A percentile compares a stretch with the other conserved stretches of the same genome.
phyloP scores from a whole-genome alignment of 2,113 vertebrate species.

The Salvelinus fontinalis region DNA sequence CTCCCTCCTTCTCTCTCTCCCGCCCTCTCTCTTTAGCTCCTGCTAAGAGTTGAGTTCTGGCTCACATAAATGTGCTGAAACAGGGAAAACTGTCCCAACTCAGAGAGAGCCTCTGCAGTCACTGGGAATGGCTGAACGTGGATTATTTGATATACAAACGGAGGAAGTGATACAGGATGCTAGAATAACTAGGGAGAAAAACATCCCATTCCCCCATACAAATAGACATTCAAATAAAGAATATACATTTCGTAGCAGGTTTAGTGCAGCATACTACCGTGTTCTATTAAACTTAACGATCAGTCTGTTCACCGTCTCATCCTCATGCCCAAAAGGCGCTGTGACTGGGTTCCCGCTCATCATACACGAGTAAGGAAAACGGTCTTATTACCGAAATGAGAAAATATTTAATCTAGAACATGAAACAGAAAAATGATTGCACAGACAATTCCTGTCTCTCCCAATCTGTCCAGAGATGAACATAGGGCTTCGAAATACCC shows the following conservation, averaged over 20 bases:
- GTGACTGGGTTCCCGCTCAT: no score
- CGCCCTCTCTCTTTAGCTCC: neutral
- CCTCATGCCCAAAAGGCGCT: no score
- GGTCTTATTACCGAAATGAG: no score
- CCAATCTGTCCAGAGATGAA: neutral
- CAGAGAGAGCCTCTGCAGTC: neutral
- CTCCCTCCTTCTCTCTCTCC: no score
- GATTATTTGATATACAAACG: neutral
- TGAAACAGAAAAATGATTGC: no score
- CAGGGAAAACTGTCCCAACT: neutral
- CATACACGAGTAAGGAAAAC: no score
- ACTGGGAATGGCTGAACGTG: neutral
- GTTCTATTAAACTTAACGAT: no score
- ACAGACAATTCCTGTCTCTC: no score
- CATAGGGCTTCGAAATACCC: neutral
- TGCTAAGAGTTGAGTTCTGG: neutral
- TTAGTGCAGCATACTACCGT: no score
- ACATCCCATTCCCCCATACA: neutral
- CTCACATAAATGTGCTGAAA: conserved; percentile 2
- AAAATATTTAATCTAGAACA: no score
- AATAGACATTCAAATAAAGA: neutral
- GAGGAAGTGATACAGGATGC: neutral
- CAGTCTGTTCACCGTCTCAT: no score
- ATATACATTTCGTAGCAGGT: no score
- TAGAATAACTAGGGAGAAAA: neutral